A percentile compares a stretch with the other conserved stretches of the same genome.
Evolutionary conservation across 2,888 invertebrate genomes (phyloP).

Genomic region (Hyppa rectilinea): DNA sequence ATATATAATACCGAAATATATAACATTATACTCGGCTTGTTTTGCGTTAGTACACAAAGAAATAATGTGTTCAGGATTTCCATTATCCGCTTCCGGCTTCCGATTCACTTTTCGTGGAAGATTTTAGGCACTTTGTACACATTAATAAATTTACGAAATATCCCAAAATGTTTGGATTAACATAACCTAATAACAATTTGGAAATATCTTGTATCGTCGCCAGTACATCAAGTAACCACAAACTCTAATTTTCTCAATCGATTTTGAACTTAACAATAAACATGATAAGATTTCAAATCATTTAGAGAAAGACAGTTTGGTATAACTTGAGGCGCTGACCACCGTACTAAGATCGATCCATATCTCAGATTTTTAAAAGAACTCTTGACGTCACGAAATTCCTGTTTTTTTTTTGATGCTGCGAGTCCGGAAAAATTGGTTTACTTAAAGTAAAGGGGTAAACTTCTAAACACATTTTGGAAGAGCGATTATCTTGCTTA

Average conservation of each 20-base stretch:
- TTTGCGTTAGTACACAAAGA: constrained; percentile 26
- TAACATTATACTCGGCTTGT: constrained; percentile 23
- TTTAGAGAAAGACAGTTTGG: no score
- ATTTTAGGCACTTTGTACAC: constrained; percentile 21
- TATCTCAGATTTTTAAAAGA: not conserved
- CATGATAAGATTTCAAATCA: no score
- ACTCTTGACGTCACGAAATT: not conserved
- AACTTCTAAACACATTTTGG: constrained; percentile 27
- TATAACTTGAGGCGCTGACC: no score
- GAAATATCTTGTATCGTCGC: no score
- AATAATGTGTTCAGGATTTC: constrained; percentile 42
- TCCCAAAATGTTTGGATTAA: not conserved
- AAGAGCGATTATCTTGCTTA: constrained; percentile 54
- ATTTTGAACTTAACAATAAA: no score
- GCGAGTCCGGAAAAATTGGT: not conserved
- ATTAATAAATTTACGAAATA: constrained; percentile 14
- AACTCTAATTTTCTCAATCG: no score
- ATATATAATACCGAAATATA: constrained; percentile 39
- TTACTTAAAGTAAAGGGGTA: constrained; percentile 17
- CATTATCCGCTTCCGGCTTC: constrained; percentile 22
- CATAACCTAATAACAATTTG: not conserved
- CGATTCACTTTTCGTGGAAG: constrained; percentile 25
- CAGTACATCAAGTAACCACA: no score
- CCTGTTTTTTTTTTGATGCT: not conserved
- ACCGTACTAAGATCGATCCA: not conserved